Evolutionary conservation across 2,113 vertebrate genomes (phyloP).

Genomic region (Phylloscopus trochiloides): DNA sequence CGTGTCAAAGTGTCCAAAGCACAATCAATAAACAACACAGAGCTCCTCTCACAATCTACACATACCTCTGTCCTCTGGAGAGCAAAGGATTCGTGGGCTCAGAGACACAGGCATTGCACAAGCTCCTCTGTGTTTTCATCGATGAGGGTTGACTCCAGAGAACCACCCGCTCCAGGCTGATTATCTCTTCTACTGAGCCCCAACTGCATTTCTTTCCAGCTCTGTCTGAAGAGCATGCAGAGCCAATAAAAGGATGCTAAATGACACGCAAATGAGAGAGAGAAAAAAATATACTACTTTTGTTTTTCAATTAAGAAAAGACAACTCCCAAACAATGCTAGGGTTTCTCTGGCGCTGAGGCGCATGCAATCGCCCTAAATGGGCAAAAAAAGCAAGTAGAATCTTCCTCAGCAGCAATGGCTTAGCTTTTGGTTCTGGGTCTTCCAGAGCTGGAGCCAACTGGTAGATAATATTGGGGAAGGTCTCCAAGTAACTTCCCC

Average conservation of each 20-base stretch:
- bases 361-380: not conserved
- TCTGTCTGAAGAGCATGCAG: not conserved
- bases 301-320: slow-evolving; percentile 55
- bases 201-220: not conserved
- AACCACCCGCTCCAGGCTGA: not conserved
- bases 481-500: not conserved
- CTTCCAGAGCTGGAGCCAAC: not conserved
- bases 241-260: slow-evolving; percentile 21
- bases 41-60: not conserved
- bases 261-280: not conserved
- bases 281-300: not conserved
- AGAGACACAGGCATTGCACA: not conserved
- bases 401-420: not conserved
- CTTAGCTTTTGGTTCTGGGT: not conserved
- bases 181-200: not conserved
- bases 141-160: not conserved
- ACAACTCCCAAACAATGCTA: slow-evolving; percentile 6
- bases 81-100: not conserved
- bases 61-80: not conserved
- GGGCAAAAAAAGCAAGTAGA: slow-evolving; percentile 12
- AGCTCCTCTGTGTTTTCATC: not conserved
- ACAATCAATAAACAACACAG: not conserved
- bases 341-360: not conserved
- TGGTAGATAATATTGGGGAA: not conserved
- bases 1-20: not conserved